A percentile compares a stretch with the other conserved stretches of the same genome.
These are phyloP conservation scores for Festucalex cinctus DNA, from an alignment of 2,113 vertebrate species.

Conservation along the genomic window DNA sequence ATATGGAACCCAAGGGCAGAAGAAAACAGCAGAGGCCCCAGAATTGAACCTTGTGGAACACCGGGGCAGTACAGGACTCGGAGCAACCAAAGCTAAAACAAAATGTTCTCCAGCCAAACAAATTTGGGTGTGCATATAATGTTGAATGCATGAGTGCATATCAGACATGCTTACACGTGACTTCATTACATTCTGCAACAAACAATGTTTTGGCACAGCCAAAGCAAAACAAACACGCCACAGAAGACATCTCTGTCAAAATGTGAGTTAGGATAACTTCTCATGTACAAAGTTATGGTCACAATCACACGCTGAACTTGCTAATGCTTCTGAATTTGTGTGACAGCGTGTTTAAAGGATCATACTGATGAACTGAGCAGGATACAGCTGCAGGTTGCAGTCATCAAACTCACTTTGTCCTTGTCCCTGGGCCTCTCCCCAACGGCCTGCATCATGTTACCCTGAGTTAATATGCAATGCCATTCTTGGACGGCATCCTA, in stretches of 20 bases:
- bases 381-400: constrained; percentile 29
- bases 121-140: background rate
- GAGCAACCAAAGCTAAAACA: too few relatives aligned
- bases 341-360: constrained; percentile 22
- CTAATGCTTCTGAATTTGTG: constrained; percentile 18
- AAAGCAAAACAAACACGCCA: constrained; percentile 6
- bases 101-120: too few relatives aligned
- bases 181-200: background rate
- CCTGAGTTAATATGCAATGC: constrained; percentile 57
- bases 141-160: constrained; percentile 8
- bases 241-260: constrained; percentile 1
- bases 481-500: constrained; percentile 59
- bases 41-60: too few relatives aligned
- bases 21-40: too few relatives aligned
- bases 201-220: background rate
- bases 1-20: too few relatives aligned
- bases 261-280: constrained; percentile 7
- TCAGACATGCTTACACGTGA: constrained; percentile 3
- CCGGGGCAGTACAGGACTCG: too few relatives aligned
- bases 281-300: constrained; percentile 12
- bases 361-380: constrained; percentile 5
- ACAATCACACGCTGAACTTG: constrained; percentile 3
- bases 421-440: constrained; percentile 50
- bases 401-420: constrained; percentile 47
- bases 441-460: constrained; percentile 55